Conservation (phyloP, 2,888 invertebrate species). For the Agrotis ipsilon region DNA sequence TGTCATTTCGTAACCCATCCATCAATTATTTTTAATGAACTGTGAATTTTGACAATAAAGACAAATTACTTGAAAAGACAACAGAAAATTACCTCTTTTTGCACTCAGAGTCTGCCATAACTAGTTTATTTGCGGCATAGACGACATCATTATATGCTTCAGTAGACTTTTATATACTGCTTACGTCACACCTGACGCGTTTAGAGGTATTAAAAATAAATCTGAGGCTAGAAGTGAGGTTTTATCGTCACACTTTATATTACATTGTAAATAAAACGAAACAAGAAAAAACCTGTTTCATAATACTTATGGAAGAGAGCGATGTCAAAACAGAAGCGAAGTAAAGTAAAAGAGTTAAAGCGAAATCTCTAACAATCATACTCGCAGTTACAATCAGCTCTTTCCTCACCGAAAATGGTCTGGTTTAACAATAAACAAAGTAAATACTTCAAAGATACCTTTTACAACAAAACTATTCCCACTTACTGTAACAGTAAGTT, state of each 20-base stretch:
- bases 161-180: conserved; percentile 65
- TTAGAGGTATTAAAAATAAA: conserved; percentile 59
- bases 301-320: conserved; percentile 1
- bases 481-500: conserved; percentile 30
- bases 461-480: conserved; percentile 37
- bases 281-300: conserved; percentile 3
- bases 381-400: conserved; percentile 11
- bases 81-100: conserved; percentile 59
- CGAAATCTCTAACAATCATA: conserved; percentile 3
- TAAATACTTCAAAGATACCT: conserved; percentile 27
- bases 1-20: conserved; percentile 41
- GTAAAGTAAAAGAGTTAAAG: not conserved
- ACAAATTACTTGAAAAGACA: conserved; percentile 50
- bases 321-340: conserved; percentile 3
- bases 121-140: conserved; percentile 64
- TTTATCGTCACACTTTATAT: conserved; percentile 45
- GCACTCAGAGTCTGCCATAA: conserved; percentile 44
- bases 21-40: conserved; percentile 57
- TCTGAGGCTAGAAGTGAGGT: conserved; percentile 47
- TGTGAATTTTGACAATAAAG: conserved; percentile 48
- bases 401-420: conserved; percentile 27
- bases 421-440: conserved; percentile 33
- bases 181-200: conserved; percentile 66
- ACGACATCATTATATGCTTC: conserved; percentile 61
- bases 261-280: conserved; percentile 36